phyloP scores from a whole-genome alignment of 2,113 vertebrate species.

The Brachyistius frenatus region DNA sequence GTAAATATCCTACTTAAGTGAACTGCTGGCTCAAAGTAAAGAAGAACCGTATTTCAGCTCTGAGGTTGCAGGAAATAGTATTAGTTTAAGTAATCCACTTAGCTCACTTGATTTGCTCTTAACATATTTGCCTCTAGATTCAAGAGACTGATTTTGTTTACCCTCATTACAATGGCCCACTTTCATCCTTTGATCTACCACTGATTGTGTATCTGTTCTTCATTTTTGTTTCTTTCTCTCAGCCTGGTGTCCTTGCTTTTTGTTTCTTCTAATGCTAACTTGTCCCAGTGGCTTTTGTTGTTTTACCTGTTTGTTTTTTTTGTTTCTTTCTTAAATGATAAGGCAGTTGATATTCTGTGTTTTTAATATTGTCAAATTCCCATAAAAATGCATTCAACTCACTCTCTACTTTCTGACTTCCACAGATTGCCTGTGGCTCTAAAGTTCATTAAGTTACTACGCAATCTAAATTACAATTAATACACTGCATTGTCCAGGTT shows the following conservation, averaged over 20 bases:
- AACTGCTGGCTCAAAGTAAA: constrained; percentile 37
- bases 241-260: constrained; percentile 17
- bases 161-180: constrained; percentile 4
- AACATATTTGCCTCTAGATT: constrained; percentile 23
- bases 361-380: constrained; percentile 5
- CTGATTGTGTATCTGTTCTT: constrained; percentile 21
- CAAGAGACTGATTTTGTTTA: background rate
- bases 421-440: too few relatives aligned
- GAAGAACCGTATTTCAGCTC: constrained; percentile 14
- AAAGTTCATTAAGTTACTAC: too few relatives aligned
- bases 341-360: background rate
- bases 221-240: background rate
- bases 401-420: too few relatives aligned
- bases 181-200: constrained; percentile 9
- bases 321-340: background rate
- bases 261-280: background rate
- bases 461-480: too few relatives aligned
- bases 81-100: constrained; percentile 36
- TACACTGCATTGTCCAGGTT: too few relatives aligned
- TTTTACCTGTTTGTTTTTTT: background rate
- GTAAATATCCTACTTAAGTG: constrained; percentile 43
- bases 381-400: background rate
- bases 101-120: constrained; percentile 26
- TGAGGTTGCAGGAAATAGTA: constrained; percentile 41
- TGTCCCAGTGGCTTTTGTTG: constrained; percentile 10